Evolutionary conservation across 2,797 vertebrate species (phyloP), one percentile per base, ranked within the genome.

Genomic region (Pseudochromis fuscus): DNA sequence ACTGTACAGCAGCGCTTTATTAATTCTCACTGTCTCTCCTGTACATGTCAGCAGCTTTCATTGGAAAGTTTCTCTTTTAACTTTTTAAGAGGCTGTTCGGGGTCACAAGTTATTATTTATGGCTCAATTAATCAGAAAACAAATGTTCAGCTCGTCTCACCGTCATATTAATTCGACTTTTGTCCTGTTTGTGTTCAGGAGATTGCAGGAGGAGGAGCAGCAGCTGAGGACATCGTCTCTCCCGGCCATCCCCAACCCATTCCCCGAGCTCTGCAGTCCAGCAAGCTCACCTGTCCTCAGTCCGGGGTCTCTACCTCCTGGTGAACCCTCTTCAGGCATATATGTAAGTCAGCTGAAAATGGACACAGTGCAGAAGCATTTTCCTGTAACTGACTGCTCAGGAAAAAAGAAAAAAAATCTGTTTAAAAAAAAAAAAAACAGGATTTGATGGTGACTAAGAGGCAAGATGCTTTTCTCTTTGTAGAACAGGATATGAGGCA

Each of bases 201-300:
- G 96, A 75, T 91, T 98, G 70, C 96, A 98, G 85, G 96, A 97
- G 74, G 96, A 96, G 84, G 96, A 97, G 59, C 95, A 96, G 88
- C 96, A 98, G 51, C 93, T 96, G 53, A 93, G 95, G 85, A 98
- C 98, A 0, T 98, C 97, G 0, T 99, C 98, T 55, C 94, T 99
- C 89, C 97, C 97, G 0, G 97, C 98, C 87, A 99, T 99, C 86
- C 98, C 98, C 23, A 99, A 99, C 85, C 97, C 98, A 0, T 99
- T 99, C 82, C 98, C 97, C 0, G 98, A 99, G 89, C 96, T 99
- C 60, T 96, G 96, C 71, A 96, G 96, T 60, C 95, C 95, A 0
- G 94, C 95, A 9, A 93, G 94, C 84, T 96, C 97, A 57, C 95
- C 97, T 37, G 95, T 95, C 13, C 94, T 95, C 75, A 91, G 94